Percentiles rank a stretch among this genome's conserved stretches.
Evolutionary conservation across 2,797 vertebrate species (phyloP).

Genomic region (Myripristis jacobus): DNA sequence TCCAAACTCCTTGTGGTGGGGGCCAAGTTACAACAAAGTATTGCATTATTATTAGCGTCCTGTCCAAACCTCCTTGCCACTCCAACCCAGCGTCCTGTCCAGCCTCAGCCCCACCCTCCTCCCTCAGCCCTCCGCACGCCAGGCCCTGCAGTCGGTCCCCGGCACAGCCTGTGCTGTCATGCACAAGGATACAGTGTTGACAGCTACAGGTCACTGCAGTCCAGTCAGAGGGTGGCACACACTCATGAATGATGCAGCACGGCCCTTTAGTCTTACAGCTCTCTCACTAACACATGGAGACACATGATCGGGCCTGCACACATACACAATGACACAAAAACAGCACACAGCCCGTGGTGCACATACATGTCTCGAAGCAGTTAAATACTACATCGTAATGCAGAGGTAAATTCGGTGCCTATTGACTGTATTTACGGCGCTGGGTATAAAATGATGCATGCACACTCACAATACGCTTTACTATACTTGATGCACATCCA

Average conservation of each 20-base stretch:
- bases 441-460: constrained; percentile 4
- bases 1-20: not conserved
- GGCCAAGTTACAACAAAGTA: too few species aligned
- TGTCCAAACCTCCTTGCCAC: constrained; percentile 8
- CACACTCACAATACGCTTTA: not conserved
- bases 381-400: constrained; percentile 20
- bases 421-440: too few species aligned
- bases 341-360: not conserved
- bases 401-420: constrained; percentile 12
- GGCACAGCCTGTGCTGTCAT: constrained; percentile 60
- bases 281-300: constrained; percentile 59
- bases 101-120: constrained; percentile 27
- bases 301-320: constrained; percentile 54
- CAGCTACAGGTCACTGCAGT: constrained; percentile 74
- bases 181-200: constrained; percentile 76
- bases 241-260: constrained; percentile 78
- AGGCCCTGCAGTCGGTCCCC: constrained; percentile 63
- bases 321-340: constrained; percentile 32
- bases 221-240: constrained; percentile 71
- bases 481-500: not conserved
- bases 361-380: constrained; percentile 29
- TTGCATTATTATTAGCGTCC: constrained; percentile 21
- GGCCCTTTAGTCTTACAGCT: constrained; percentile 45
- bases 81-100: constrained; percentile 9
- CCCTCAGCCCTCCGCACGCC: constrained; percentile 59